Base-by-base conservation (phyloP, 92 coral and sea anemone genomes). In the Plumapathes pennacea region DNA sequence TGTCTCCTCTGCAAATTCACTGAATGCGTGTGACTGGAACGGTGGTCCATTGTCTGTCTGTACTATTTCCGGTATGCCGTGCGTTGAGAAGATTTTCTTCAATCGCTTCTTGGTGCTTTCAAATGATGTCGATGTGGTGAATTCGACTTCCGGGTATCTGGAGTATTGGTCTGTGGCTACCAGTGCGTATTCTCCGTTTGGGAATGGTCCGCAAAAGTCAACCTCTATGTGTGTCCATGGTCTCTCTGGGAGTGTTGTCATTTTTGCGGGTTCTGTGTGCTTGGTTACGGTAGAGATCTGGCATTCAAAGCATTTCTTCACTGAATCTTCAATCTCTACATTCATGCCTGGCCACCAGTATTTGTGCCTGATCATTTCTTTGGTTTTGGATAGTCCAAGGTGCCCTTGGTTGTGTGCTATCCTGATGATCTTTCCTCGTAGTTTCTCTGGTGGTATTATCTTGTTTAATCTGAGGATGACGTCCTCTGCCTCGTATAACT, bases 181-280 rank as follows among this genome's bases (percentile, higher is more conserved):
- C 12, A 75, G 38, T 38, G 62, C 54, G 33, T 62, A 63, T 12
- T 61, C 33, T 2, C 51, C 21, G n/a, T 66, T 59, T 13, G 80
- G 68, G 20, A 80, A 65, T 18, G 86, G 86, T 22, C 86, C 80
- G 33, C 80, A 62, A 61, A 78, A 71, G 60, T 71, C 74, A 20
- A 64, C 58, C 39, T 71, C 80, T 4, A 80, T 69, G 11, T 37
- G 41, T 8, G 32, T 24, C 75, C 68, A 74, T 10, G 42, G 74
- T 43, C 45, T 42, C 18, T 43, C 67, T 19, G 75, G 75, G 36
- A 67, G 11, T 10, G 18, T 39, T 1, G 83, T 57, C 76, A 67
- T 67, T 38, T 76, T 50, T 8, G 64, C 76, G 28, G 83, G 67
- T 47, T 74, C 60, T 15, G 67, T 74, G 40, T 54, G 59, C 10